Conservation (phyloP, 1,140 invertebrate species). For the Potamilus streckersoni region DNA sequence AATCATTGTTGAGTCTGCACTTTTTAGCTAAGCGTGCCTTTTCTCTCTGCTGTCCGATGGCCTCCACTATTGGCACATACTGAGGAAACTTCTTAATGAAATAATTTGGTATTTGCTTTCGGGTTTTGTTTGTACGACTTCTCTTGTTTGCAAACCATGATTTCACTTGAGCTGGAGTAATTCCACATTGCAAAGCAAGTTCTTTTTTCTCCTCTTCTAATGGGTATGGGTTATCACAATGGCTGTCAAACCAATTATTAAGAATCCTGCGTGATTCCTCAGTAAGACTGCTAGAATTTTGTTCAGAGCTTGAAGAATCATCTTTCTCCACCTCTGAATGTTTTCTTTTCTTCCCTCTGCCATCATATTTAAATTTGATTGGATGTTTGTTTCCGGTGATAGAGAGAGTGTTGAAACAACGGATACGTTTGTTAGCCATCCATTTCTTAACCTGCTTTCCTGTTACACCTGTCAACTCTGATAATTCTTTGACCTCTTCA, state of each 20-base stretch:
- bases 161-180: too few relatives aligned
- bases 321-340: background rate
- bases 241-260: too few relatives aligned
- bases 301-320: too few relatives aligned
- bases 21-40: conserved; percentile 18
- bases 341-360: conserved; percentile 27
- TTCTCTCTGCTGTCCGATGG: conserved; percentile 35
- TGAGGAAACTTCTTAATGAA: conserved; percentile 51
- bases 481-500: conserved; percentile 39
- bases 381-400: conserved; percentile 58
- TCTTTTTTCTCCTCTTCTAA: too few relatives aligned
- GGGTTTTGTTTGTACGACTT: too few relatives aligned
- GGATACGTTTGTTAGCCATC: too few relatives aligned
- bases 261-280: too few relatives aligned
- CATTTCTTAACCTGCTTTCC: conserved; percentile 53
- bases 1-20: conserved; percentile 20
- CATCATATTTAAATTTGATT: conserved; percentile 51
- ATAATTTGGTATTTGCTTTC: conserved; percentile 56
- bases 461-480: conserved; percentile 35
- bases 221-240: conserved; percentile 17
- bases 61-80: conserved; percentile 38
- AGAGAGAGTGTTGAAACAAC: conserved; percentile 58
- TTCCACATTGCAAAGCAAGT: too few relatives aligned
- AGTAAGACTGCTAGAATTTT: too few relatives aligned
- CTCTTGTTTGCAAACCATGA: too few relatives aligned